Conservation (phyloP, 1,140 invertebrate species). For the Brachionus manjavacas region DNA sequence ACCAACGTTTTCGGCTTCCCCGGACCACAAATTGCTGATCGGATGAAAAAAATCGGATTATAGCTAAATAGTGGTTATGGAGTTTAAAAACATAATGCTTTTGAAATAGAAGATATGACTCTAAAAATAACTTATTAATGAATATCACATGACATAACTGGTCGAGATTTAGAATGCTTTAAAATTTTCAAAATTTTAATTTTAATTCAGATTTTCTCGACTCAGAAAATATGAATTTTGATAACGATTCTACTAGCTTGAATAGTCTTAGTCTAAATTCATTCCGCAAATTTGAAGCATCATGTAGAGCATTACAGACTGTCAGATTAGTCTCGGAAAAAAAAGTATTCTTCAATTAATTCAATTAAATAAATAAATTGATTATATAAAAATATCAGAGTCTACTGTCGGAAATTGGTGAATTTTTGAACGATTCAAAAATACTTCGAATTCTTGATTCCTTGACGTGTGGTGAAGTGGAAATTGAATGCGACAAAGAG, state of each 20-base stretch:
- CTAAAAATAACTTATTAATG: neutral
- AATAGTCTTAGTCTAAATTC: slow-evolving; percentile 6
- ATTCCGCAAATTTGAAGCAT: slow-evolving; percentile 16
- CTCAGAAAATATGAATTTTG: neutral
- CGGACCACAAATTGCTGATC: neutral
- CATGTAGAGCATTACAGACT: neutral
- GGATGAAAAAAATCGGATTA: neutral
- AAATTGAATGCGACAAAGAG: neutral
- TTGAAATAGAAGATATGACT: neutral
- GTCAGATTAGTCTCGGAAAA: neutral
- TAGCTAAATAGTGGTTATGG: neutral
- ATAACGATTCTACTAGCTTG: neutral
- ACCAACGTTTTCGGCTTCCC: neutral
- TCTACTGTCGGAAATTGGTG: slow-evolving; percentile 12
- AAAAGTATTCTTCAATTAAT: slow-evolving; percentile 3
- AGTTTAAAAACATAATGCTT: slow-evolving; percentile 2
- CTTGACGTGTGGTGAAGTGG: neutral
- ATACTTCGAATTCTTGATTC: slow-evolving; percentile 19
- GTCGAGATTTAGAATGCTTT: neutral
- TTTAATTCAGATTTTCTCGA: neutral
- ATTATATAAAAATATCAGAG: neutral
- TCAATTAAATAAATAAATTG: neutral
- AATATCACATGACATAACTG: neutral
- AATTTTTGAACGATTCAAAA: slow-evolving; percentile 35
- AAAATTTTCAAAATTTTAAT: slow-evolving; percentile 19